A percentile compares a stretch with the other conserved stretches of the same genome.
Evolutionary conservation across 2,888 invertebrate species (phyloP).

Genomic region (Hemithea aestivaria): DNA sequence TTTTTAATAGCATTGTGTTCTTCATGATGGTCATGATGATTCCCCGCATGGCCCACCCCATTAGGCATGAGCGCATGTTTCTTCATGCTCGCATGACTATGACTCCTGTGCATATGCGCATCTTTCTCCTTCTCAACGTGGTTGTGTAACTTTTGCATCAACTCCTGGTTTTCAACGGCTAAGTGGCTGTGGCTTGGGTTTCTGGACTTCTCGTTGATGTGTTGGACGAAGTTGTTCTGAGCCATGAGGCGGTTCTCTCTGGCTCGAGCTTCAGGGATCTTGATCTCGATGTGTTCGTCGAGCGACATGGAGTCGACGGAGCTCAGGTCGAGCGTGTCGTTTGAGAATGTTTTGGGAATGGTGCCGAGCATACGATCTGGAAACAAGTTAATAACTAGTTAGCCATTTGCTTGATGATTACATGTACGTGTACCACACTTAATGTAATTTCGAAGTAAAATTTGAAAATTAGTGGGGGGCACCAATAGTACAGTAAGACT

Average conservation of each 20-base stretch:
- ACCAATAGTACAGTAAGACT: too few species aligned
- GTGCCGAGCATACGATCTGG: constrained; percentile 72
- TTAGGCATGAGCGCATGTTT: constrained; percentile 60
- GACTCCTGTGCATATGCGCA: constrained; percentile 61
- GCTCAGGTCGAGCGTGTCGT: constrained; percentile 80
- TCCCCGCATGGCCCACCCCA: constrained; percentile 55
- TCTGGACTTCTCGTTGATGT: constrained; percentile 65
- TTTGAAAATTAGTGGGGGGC: too few species aligned
- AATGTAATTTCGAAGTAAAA: too few species aligned
- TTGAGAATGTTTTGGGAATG: constrained; percentile 76
- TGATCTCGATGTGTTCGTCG: constrained; percentile 80
- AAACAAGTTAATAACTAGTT: too few species aligned
- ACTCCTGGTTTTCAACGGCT: constrained; percentile 59
- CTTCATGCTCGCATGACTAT: constrained; percentile 71
- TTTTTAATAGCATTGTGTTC: constrained; percentile 49
- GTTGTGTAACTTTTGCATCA: constrained; percentile 36
- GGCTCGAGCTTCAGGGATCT: constrained; percentile 74
- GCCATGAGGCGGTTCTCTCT: constrained; percentile 72
- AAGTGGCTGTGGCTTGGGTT: constrained; percentile 60
- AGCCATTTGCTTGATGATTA: too few species aligned
- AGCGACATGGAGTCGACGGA: constrained; percentile 82
- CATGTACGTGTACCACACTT: too few species aligned
- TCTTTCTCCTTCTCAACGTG: constrained; percentile 37
- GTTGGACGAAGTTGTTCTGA: constrained; percentile 67
- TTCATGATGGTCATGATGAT: constrained; percentile 45